Evolutionary conservation across 2,113 vertebrate genomes (phyloP).

Genomic region (Apistogramma diplotaenia): DNA sequence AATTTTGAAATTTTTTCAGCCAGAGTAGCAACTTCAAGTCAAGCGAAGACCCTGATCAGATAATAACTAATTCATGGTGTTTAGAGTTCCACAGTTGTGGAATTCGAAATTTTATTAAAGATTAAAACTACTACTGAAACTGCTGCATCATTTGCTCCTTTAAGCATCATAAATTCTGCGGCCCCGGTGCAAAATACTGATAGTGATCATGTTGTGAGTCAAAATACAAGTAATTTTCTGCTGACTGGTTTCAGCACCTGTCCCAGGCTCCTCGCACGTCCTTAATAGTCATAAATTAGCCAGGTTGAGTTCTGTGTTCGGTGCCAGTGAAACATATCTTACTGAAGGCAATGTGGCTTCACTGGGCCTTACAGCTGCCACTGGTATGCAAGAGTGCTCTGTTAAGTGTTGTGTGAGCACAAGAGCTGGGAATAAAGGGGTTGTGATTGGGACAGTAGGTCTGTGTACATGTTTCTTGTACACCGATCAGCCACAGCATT

Average conservation of each 20-base stretch:
- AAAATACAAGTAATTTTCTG: constrained; percentile 26
- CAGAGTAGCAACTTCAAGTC: constrained; percentile 2
- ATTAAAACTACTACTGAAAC: neutral
- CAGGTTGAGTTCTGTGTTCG: constrained; percentile 25
- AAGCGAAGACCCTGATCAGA: neutral
- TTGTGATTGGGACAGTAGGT: neutral
- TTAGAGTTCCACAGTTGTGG: neutral
- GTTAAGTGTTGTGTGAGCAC: constrained; percentile 35
- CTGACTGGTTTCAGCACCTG: constrained; percentile 47
- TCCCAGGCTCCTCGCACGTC: constrained; percentile 19
- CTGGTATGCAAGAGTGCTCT: constrained; percentile 15
- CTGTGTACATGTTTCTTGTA: neutral
- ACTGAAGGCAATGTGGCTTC: constrained; percentile 60
- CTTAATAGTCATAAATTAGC: constrained; percentile 55
- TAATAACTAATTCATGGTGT: constrained; percentile 14
- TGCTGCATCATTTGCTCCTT: neutral
- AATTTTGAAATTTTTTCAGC: constrained; percentile 20
- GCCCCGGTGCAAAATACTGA: neutral
- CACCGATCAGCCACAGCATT: neutral
- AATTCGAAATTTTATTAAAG: neutral
- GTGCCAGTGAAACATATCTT: constrained; percentile 45
- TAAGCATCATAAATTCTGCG: neutral
- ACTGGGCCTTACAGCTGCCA: constrained; percentile 41
- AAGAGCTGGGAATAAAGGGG: constrained; percentile 4
- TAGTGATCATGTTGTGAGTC: constrained; percentile 18